Base-by-base conservation (phyloP, 2,113 vertebrate species). In the Pogona vitticeps region DNA sequence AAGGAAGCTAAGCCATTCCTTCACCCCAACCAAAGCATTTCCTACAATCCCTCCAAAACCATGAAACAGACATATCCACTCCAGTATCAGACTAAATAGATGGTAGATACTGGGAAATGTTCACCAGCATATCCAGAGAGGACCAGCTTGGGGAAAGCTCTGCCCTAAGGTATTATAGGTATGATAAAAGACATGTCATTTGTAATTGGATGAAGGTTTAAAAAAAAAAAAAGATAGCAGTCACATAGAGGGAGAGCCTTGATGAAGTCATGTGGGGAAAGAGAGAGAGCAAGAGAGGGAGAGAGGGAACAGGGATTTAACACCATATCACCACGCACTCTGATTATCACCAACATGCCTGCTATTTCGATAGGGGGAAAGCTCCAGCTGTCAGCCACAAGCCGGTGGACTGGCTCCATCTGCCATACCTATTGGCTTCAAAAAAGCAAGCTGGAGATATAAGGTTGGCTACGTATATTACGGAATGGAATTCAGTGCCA, bases 1-100 rank as follows among this genome's bases (percentile, higher is more conserved):
- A 88, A 88, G 63, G 68, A 40, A 87, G 40, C 17, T 56, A 36
- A 6, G 58, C 23, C 76, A 9, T 36, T 77, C 63, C 76, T 85
- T 28, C 40, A 52, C 46, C 1, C 15, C 38, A 72, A 77, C 78
- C 70, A 88, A 80, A 80, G 15, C 21, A 59, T 79, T 79, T 79
- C 31, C 77, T 86, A 59, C 52, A 61, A 80, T 38, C 2, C 7
- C 31, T 26, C 73, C 40, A 52, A 36, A 83, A 23, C 52, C 82
- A 23, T 36, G 38, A 61, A 17, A 14, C 38, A 14, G 21, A 58
- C 68, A n/a, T 33, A 17, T 36, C n/a, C 21, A 61, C 18, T 26
- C 21, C 23, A 36, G 20, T 79, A 56, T 13, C 77, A 0, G 2
- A 61, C 20, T 79, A 23, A 21, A 72, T 72, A 14, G 36, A 15